Percentiles rank a stretch among this genome's conserved stretches.
Evolutionary conservation across 2,113 vertebrate genomes (phyloP).

Genomic region (Accipiter cooperii): DNA sequence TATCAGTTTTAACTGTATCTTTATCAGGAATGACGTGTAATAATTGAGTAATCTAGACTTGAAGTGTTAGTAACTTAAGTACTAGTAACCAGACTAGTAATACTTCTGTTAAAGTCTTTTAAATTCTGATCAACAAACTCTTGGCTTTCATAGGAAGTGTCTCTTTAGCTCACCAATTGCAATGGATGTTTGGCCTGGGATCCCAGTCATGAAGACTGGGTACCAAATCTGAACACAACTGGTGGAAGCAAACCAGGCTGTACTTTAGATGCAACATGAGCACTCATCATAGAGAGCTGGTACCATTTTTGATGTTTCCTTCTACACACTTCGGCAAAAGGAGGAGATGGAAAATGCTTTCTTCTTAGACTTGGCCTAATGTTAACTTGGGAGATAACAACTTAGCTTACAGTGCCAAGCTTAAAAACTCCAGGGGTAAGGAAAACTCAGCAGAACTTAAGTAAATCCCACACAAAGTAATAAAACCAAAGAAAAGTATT

Average conservation of each 20-base stretch:
- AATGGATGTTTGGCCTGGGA: background rate
- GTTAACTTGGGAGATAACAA: background rate
- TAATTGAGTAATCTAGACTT: background rate
- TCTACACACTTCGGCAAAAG: background rate
- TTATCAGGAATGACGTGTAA: background rate
- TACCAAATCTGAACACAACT: background rate
- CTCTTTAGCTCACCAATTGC: background rate
- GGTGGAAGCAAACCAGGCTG: background rate
- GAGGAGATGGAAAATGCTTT: background rate
- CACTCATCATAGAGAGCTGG: background rate
- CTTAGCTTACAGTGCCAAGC: background rate
- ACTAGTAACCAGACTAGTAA: background rate
- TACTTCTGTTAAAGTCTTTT: background rate
- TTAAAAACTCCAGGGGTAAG: background rate
- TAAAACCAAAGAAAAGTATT: background rate
- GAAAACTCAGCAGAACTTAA: background rate
- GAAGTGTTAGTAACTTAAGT: accelerated
- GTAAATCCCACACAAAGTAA: background rate
- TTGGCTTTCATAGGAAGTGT: background rate
- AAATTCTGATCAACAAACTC: background rate
- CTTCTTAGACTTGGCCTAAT: background rate
- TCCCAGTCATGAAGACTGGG: background rate
- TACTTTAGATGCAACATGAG: background rate
- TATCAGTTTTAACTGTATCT: background rate
- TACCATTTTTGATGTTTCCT: background rate